Evolutionary conservation across 2,888 invertebrate species (phyloP).

Genomic region (Physocephala rufipes): DNA sequence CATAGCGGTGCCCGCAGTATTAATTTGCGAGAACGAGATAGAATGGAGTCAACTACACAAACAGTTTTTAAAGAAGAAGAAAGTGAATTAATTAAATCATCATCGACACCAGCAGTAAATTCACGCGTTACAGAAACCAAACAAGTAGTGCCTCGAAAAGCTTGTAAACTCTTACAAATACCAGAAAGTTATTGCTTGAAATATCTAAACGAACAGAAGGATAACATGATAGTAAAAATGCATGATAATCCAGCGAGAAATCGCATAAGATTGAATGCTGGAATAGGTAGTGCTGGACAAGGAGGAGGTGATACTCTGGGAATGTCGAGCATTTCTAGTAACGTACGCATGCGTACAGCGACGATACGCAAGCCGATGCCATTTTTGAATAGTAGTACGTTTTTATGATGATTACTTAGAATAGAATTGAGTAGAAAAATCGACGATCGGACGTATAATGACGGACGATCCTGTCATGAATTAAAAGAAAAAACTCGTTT

Average conservation of each 20-base stretch:
- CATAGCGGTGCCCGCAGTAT: not conserved
- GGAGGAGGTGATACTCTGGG: not conserved
- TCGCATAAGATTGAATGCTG: not conserved
- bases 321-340: conserved; percentile 53
- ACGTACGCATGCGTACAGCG: conserved; percentile 58
- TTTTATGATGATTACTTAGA: conserved; percentile 32
- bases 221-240: not conserved
- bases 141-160: conserved; percentile 54
- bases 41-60: conserved; percentile 18
- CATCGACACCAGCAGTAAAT: conserved; percentile 54
- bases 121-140: conserved; percentile 35
- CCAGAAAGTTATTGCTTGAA: conserved; percentile 54
- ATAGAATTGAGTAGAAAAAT: not conserved
- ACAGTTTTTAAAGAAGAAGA: conserved; percentile 34
- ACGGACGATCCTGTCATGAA: not conserved
- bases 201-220: conserved; percentile 44
- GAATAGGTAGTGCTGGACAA: not conserved
- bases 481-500: not conserved
- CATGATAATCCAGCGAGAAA: not conserved
- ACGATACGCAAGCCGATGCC: conserved; percentile 61
- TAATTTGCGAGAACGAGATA: not conserved
- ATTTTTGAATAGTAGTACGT: conserved; percentile 60
- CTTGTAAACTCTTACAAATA: conserved; percentile 61
- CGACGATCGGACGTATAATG: not conserved
- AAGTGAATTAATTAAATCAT: conserved; percentile 60